Conservation (phyloP, 1,140 invertebrate genomes). For the Megalopta genalis region DNA sequence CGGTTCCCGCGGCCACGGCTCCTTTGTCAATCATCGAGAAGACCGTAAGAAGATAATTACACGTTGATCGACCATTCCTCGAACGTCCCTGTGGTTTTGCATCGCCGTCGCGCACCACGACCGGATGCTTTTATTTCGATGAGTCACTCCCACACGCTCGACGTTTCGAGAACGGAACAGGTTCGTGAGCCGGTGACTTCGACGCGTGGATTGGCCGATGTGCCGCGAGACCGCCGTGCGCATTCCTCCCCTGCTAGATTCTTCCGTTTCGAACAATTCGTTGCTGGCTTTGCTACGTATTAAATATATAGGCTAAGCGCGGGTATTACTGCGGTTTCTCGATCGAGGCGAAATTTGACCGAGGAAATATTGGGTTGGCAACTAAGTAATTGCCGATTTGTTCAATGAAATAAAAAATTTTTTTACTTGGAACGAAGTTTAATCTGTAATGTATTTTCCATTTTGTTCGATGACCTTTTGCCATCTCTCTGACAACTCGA, state of each 20-base stretch:
- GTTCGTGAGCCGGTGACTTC: constrained; percentile 20
- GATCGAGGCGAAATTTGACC: too few relatives aligned
- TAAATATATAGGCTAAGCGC: too few relatives aligned
- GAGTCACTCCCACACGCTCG: constrained; percentile 27
- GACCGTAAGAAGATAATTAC: constrained; percentile 30
- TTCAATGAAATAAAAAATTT: too few relatives aligned
- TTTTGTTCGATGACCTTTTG: too few relatives aligned
- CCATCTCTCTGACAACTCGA: too few relatives aligned
- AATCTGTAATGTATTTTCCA: too few relatives aligned
- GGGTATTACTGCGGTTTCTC: too few relatives aligned
- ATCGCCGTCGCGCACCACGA: constrained; percentile 13
- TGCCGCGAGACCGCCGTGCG: neutral
- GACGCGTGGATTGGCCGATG: neutral
- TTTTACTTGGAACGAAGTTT: too few relatives aligned
- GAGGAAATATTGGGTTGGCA: too few relatives aligned
- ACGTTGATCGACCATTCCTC: constrained; percentile 36
- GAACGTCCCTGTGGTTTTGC: constrained; percentile 27
- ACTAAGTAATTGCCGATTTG: too few relatives aligned
- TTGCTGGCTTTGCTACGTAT: neutral
- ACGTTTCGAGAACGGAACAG: constrained; percentile 35
- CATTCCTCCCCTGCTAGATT: neutral
- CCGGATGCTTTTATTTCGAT: constrained; percentile 30
- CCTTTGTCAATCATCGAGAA: constrained; percentile 33
- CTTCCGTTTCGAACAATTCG: neutral
- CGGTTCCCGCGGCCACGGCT: constrained; percentile 10